Conservation (phyloP, 1,140 invertebrate species). For the Heliconius himera region DNA sequence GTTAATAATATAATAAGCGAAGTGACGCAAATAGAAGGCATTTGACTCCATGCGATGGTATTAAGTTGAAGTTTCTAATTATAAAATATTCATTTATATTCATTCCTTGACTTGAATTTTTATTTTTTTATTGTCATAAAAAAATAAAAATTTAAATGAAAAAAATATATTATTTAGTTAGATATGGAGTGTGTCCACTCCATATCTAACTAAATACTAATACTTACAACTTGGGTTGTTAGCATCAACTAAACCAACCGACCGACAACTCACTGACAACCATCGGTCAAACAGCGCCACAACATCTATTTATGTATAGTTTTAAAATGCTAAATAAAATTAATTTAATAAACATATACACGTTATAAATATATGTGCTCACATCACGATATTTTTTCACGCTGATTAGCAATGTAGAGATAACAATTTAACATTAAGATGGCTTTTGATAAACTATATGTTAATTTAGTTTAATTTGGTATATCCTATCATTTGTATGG, state of each 20-base stretch:
- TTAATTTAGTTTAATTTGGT: slow-evolving; percentile 14
- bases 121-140: too few species aligned
- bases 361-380: background rate
- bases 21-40: background rate
- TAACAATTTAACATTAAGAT: slow-evolving; percentile 11
- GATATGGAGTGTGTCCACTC: too few species aligned
- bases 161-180: too few species aligned
- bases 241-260: too few species aligned
- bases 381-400: slow-evolving; percentile 11
- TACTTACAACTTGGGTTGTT: too few species aligned
- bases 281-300: background rate
- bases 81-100: background rate
- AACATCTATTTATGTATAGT: background rate
- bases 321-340: slow-evolving; percentile 7
- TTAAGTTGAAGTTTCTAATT: background rate
- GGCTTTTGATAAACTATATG: slow-evolving; percentile 14
- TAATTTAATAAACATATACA: slow-evolving; percentile 13
- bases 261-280: background rate
- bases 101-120: too few species aligned
- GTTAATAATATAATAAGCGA: background rate
- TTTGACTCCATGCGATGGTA: background rate
- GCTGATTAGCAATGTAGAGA: slow-evolving; percentile 8
- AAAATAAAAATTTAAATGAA: too few species aligned
- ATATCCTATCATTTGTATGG: slow-evolving; percentile 15
- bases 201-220: too few species aligned